Percentiles rank a stretch among this genome's conserved stretches.
Conservation (phyloP, 2,888 invertebrate genomes). For the Tenthredo amoena region DNA sequence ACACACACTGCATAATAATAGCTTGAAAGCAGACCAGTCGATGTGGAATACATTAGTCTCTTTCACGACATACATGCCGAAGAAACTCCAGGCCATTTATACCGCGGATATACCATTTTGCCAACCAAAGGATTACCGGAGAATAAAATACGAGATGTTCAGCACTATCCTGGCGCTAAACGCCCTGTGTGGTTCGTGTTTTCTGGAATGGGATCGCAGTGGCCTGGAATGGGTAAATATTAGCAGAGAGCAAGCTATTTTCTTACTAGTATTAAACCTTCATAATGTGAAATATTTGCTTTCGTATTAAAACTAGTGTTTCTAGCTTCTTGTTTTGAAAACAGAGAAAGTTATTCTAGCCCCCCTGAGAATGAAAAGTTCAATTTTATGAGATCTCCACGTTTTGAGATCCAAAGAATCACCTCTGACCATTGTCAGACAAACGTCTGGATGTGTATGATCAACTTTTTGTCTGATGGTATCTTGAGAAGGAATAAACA, state of each 20-base stretch:
- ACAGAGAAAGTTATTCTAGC: background rate
- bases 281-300: background rate
- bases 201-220: conserved; percentile 95
- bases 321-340: no score
- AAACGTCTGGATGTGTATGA: no score
- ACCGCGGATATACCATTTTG: conserved; percentile 86
- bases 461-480: no score
- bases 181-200: conserved; percentile 93
- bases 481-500: no score
- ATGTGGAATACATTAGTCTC: conserved; percentile 82
- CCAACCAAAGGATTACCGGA: conserved; percentile 70
- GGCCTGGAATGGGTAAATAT: conserved; percentile 89
- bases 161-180: conserved; percentile 82
- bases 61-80: conserved; percentile 82
- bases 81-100: conserved; percentile 82
- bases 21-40: conserved; percentile 81
- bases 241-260: background rate
- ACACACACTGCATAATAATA: conserved; percentile 56
- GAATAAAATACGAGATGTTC: conserved; percentile 79
- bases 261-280: background rate
- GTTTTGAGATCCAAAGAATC: no score
- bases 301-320: background rate
- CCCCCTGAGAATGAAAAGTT: no score
- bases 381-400: no score
- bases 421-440: no score